phyloP scores from a whole-genome alignment of 2,797 vertebrate genomes.

The Carcharodon carcharias region DNA sequence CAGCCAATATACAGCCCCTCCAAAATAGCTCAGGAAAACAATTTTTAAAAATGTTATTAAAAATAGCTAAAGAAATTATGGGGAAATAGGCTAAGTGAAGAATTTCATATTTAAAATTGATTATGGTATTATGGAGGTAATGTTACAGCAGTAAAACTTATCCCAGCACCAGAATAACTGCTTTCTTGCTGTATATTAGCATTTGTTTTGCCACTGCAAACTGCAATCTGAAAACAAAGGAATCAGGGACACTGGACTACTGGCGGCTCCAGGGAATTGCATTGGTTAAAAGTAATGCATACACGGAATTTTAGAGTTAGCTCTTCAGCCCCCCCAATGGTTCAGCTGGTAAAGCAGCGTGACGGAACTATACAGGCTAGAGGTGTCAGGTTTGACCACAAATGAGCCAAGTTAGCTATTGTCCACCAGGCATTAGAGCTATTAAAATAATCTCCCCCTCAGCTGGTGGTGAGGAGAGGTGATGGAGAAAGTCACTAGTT shows the following conservation, averaged over 20 bases:
- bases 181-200: not conserved
- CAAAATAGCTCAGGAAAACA: not conserved
- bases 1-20: not conserved
- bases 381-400: not conserved
- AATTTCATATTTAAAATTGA: not conserved
- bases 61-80: not conserved
- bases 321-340: conserved; percentile 4
- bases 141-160: not conserved
- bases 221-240: not conserved
- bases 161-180: not conserved
- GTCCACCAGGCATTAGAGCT: not conserved
- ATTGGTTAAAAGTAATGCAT: not conserved
- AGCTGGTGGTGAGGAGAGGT: not conserved
- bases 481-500: not conserved
- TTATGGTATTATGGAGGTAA: not conserved
- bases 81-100: not conserved
- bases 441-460: not conserved
- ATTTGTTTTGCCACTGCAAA: not conserved
- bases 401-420: not conserved
- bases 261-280: not conserved
- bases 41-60: not conserved
- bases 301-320: not conserved
- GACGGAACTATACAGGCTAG: not conserved
- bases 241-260: not conserved
- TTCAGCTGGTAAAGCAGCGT: not conserved